These are phyloP conservation scores for Horisme vitalbata DNA, from an alignment of 2,888 invertebrate genomes.

Conservation along the genomic window DNA sequence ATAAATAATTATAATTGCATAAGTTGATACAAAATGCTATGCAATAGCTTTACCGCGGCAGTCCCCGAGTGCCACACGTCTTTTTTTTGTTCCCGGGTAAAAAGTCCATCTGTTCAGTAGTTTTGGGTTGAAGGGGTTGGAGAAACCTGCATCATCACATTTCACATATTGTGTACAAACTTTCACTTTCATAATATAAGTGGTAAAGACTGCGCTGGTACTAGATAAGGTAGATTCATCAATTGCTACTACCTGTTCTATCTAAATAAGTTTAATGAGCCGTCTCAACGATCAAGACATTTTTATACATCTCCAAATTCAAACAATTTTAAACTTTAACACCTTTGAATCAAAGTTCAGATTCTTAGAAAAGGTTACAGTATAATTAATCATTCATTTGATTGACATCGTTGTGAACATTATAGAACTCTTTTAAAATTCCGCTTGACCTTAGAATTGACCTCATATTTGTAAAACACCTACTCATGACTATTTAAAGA, in stretches of 20 bases:
- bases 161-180: too few relatives aligned
- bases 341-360: neutral
- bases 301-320: conserved; percentile 2
- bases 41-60: too few relatives aligned
- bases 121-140: too few relatives aligned
- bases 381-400: conserved; percentile 59
- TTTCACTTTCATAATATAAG: too few relatives aligned
- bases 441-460: conserved; percentile 40
- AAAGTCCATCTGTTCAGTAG: too few relatives aligned
- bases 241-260: neutral
- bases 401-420: conserved; percentile 58
- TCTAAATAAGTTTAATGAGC: conserved; percentile 42
- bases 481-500: conserved; percentile 23
- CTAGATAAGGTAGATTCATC: too few relatives aligned
- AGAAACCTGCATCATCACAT: too few relatives aligned
- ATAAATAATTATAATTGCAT: too few relatives aligned
- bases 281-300: conserved; percentile 38
- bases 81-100: too few relatives aligned
- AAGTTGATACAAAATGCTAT: too few relatives aligned
- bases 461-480: conserved; percentile 45
- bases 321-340: neutral
- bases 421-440: conserved; percentile 39
- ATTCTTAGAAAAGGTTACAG: conserved; percentile 11
- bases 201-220: too few relatives aligned
- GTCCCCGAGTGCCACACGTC: too few relatives aligned